These are phyloP conservation scores for Rousettus leschenaultii DNA, from an alignment of 2,113 vertebrate species.

Conservation along the genomic window DNA sequence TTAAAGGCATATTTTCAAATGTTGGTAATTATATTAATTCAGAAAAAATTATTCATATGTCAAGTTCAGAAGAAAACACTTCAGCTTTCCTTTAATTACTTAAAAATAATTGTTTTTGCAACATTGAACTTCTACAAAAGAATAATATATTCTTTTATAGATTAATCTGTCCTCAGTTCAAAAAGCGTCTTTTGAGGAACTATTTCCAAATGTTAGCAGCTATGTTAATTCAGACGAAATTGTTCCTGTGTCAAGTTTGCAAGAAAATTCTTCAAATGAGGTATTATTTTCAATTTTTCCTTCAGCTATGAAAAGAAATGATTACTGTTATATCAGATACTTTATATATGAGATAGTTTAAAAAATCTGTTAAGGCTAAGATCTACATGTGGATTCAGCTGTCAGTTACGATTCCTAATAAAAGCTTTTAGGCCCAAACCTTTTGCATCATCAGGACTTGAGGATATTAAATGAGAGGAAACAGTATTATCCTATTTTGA, in stretches of 20 bases:
- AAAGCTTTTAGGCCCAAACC: neutral
- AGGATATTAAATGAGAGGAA: neutral
- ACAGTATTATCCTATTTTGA: neutral
- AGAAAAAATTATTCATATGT: conserved; percentile 66
- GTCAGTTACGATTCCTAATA: neutral
- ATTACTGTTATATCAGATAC: neutral
- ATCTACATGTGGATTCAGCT: neutral
- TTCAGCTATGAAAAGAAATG: conserved; percentile 10
- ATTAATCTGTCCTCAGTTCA: conserved; percentile 71
- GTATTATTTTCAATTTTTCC: conserved; percentile 64
- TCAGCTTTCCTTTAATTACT: conserved; percentile 35
- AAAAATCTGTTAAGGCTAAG: neutral
- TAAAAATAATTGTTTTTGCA: conserved; percentile 34
- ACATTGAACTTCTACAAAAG: conserved; percentile 5
- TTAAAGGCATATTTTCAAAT: conserved; percentile 52
- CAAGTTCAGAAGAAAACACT: conserved; percentile 59
- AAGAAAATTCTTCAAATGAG: conserved; percentile 73
- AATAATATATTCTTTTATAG: conserved; percentile 68
- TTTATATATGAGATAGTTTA: neutral
- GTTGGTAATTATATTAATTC: conserved; percentile 49
- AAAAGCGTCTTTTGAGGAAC: conserved; percentile 63
- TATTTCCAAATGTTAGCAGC: conserved; percentile 67
- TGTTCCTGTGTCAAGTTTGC: conserved; percentile 69
- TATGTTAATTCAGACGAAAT: conserved; percentile 78
- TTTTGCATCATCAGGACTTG: neutral